Base-by-base conservation (phyloP, 2,113 vertebrate species). In the Engraulis encrasicolus region DNA sequence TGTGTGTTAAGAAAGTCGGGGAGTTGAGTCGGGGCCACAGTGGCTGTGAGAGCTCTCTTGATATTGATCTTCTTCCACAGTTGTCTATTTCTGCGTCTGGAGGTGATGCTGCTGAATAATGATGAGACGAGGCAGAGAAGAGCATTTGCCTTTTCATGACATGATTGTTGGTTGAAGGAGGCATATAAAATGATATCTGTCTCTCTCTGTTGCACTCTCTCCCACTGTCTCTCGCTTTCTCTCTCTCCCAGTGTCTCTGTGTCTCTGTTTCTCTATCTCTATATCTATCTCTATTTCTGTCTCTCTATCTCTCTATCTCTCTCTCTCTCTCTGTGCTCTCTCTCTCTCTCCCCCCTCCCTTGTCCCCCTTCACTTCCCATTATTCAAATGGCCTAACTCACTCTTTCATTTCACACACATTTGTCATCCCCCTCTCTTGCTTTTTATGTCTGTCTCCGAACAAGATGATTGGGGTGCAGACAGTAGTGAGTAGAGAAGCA, bases 151-250 rank as follows among this genome's bases (percentile, higher is more conserved):
- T 82, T n/a, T 79, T 85, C 78, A 50, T 80, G 78, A 58, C 23
- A 81, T 82, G 78, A 79, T 79, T 71, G 80, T 80, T 79, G 85
- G 82, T 82, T 40, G 38, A 49, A 79, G 40, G 52, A 79, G 77
- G 27, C 34, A 78, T 45, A 18, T n/a, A 81, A n/a, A 49, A 78
- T 85, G n/a, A 82, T 15, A 50, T 80, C n/a, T n/a, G n/a, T n/a
- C n/a, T n/a, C n/a, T n/a, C n/a, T n/a, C n/a, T n/a, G n/a, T n/a
- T n/a, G n/a, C n/a, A 14, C 17, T 34, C 82, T 78, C 78, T 49
- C 37, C 27, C 78, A 34, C 37, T 54, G 9, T 71, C 23, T 74
- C 27, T 31, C 1, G 31, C 66, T 74, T 11, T 36, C 66, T 74
- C 23, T 74, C 82, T 58, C 6, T 40, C 23, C 34, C 45, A 23